Conservation (phyloP, 2,113 vertebrate genomes). For the Genyomyrus donnyi region DNA sequence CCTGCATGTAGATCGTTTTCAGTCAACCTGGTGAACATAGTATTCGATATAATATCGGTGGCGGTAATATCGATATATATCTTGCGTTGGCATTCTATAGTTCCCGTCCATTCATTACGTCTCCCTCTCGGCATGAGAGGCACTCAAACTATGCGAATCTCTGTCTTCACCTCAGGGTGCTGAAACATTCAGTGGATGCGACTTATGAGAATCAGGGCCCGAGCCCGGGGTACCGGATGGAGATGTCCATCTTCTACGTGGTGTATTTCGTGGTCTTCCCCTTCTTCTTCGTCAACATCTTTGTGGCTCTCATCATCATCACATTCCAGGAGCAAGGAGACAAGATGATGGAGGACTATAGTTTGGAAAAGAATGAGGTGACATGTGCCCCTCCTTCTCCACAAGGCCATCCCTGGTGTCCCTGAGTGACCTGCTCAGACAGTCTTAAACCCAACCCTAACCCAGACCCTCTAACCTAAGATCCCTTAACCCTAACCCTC, state of each 20-base stretch:
- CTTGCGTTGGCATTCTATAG: neutral
- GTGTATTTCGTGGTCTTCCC: conserved; percentile 98
- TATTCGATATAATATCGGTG: neutral
- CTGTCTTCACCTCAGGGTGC: conserved; percentile 62
- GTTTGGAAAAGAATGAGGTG: conserved; percentile 96
- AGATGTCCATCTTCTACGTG: conserved; percentile 98
- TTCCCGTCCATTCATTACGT: neutral
- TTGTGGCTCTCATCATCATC: conserved; percentile 97
- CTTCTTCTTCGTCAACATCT: conserved; percentile 98
- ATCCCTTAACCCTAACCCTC: neutral
- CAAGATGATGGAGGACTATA: conserved; percentile 98
- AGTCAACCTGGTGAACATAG: neutral
- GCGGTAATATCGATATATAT: neutral
- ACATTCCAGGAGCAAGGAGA: conserved; percentile 96
- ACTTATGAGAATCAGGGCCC: conserved; percentile 96
- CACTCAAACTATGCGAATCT: neutral
- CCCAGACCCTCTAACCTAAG: neutral
- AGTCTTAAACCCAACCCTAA: neutral
- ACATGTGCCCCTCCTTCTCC: too few species aligned
- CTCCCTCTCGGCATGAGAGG: neutral
- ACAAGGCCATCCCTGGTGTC: neutral
- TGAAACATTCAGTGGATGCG: conserved; percentile 95
- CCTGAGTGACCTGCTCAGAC: neutral
- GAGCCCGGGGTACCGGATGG: conserved; percentile 94
- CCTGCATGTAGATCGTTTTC: neutral